phyloP scores from a whole-genome alignment of 2,113 vertebrate genomes.

The Formicarius rufipectus region DNA sequence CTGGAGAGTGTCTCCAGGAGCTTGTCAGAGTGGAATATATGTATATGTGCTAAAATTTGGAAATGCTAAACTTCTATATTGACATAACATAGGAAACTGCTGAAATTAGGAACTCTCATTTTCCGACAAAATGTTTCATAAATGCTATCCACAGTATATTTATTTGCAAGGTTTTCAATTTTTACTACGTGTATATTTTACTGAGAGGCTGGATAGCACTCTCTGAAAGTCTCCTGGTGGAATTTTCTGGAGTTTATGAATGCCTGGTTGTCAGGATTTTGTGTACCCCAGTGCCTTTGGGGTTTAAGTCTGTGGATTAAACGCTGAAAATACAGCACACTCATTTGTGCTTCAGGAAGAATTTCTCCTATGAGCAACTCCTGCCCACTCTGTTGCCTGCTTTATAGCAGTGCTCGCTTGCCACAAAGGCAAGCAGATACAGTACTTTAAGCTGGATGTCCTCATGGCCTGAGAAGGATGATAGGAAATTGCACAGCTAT shows the following conservation, averaged over 20 bases:
- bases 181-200: not conserved
- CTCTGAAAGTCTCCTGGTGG: not conserved
- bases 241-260: not conserved
- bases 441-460: not conserved
- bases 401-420: not conserved
- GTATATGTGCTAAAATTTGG: not conserved
- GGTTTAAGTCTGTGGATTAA: constrained; percentile 18
- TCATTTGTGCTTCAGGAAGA: not conserved
- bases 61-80: not conserved
- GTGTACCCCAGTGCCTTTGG: not conserved
- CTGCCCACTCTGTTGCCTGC: not conserved
- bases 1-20: not conserved
- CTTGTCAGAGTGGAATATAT: not conserved
- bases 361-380: not conserved
- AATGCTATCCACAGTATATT: not conserved
- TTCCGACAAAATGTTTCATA: not conserved
- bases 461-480: not conserved
- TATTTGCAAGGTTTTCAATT: not conserved
- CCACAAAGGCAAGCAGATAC: not conserved
- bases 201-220: not conserved
- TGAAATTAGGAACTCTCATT: not conserved
- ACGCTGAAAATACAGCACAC: not conserved
- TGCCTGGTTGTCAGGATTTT: not conserved
- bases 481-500: not conserved
- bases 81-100: not conserved